A percentile compares a stretch with the other conserved stretches of the same genome.
These are phyloP conservation scores for Scomber japonicus DNA, from an alignment of 2,113 vertebrate genomes.

Conservation along the genomic window DNA sequence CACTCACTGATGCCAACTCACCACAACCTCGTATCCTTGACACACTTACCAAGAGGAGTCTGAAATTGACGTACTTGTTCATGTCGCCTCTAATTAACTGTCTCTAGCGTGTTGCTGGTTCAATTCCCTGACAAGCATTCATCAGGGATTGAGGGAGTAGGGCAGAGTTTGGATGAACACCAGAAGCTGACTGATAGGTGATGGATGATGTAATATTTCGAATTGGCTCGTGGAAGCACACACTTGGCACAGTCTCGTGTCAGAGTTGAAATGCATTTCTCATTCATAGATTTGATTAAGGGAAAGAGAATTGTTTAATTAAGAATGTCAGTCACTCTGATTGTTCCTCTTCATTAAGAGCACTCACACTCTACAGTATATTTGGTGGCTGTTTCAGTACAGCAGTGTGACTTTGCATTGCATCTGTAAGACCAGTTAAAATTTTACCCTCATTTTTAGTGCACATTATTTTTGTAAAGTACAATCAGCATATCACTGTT, in stretches of 20 bases:
- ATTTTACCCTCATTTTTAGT: not conserved
- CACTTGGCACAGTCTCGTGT: constrained; percentile 46
- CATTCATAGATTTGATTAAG: constrained; percentile 79
- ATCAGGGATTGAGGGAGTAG: constrained; percentile 72
- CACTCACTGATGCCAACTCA: constrained; percentile 52
- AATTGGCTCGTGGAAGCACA: constrained; percentile 52
- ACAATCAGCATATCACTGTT: not conserved
- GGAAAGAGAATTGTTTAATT: constrained; percentile 78
- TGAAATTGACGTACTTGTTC: constrained; percentile 75
- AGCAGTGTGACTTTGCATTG: not conserved
- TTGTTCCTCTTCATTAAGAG: constrained; percentile 67
- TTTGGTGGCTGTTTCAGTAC: constrained; percentile 30
- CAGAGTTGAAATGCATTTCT: constrained; percentile 73
- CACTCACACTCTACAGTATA: not conserved
- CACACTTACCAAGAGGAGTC: constrained; percentile 76
- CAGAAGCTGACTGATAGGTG: constrained; percentile 56
- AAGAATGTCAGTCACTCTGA: constrained; percentile 69
- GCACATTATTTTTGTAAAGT: not conserved
- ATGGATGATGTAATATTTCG: constrained; percentile 75
- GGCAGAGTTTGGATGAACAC: constrained; percentile 42
- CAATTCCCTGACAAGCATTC: constrained; percentile 79
- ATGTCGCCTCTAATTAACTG: constrained; percentile 81
- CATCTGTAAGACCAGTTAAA: not conserved
- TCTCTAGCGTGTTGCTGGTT: constrained; percentile 72
- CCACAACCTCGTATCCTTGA: constrained; percentile 84